Conservation (phyloP, 2,797 vertebrate species). For the Siniperca obscura region DNA sequence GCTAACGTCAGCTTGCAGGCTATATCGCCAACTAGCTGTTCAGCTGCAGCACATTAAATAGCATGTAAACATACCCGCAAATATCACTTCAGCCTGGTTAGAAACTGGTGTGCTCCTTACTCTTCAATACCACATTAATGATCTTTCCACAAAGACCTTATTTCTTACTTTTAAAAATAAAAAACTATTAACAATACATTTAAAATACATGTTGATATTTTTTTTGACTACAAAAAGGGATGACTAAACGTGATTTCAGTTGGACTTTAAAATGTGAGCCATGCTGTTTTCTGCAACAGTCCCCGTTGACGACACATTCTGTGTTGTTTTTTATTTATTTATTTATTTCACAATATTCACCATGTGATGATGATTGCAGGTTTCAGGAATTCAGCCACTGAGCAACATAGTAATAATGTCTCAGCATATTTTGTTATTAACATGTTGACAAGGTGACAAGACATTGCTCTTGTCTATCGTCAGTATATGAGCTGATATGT, state of each 20-base stretch:
- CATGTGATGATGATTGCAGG: neutral
- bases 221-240: neutral
- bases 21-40: neutral
- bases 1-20: neutral
- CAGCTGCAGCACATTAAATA: neutral
- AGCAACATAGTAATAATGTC: conserved; percentile 27
- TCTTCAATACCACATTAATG: neutral
- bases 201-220: neutral
- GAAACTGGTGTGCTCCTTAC: neutral
- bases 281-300: conserved; percentile 1
- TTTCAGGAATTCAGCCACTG: conserved; percentile 22
- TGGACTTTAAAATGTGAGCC: neutral
- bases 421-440: neutral
- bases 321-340: neutral
- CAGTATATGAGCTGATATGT: conserved; percentile 2
- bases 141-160: neutral
- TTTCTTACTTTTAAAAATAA: neutral
- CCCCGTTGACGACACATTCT: neutral
- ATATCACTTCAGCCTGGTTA: neutral
- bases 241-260: neutral
- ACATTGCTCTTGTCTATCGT: neutral
- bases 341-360: neutral
- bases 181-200: neutral
- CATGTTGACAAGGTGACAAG: conserved; percentile 1
- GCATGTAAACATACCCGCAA: neutral